Evolutionary conservation across 2,888 invertebrate genomes (phyloP), one percentile per base, ranked within the genome.

Genomic region (Pyrocoelia pectoralis): DNA sequence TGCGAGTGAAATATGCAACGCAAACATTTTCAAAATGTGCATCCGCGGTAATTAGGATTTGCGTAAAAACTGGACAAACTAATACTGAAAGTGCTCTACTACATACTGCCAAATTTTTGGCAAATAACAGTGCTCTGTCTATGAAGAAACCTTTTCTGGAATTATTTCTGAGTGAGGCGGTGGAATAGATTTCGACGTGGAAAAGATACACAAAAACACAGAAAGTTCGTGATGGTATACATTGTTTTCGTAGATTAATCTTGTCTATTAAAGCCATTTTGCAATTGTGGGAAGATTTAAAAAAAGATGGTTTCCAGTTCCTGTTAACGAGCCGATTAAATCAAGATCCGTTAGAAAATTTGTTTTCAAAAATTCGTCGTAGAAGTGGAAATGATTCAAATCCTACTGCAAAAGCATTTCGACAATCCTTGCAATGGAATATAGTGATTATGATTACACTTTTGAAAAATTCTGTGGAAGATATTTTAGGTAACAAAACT

Each of bases 301-400:
- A 24, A 24, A 24, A 24, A 24, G n/a, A 24, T 24, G 24, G 24
- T 24, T 24, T 24, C 24, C 24, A 24, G 24, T 8, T 24, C 24
- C 24, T 24, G 24, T 24, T 24, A 24, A 24, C 3, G 3, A 24
- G 24, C 24, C 24, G 24, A 24, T 24, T 24, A 24, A 24, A 24
- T 24, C 24, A 24, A 8, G 24, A 24, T 24, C n/a, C n/a, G 24
- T 24, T 24, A 24, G 4, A n/a, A 24, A 24, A 24, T 24, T 24
- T 24, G 3, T 24, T 24, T 24, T 8, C 40, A 41, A 41, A 13
- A 13, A 41, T 41, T 41, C 12, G 41, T 6, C 41, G 41, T 10
- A 43, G 29, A 28, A 19, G 55, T 19, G 46, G 55, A 13, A 14
- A 55, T 46, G 19, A 18, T 46, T 28, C 28, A 14, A 55, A 55